Percentiles rank a stretch among this genome's conserved stretches.
Conservation (phyloP, 1,140 invertebrate species). For the Lineus longissimus region DNA sequence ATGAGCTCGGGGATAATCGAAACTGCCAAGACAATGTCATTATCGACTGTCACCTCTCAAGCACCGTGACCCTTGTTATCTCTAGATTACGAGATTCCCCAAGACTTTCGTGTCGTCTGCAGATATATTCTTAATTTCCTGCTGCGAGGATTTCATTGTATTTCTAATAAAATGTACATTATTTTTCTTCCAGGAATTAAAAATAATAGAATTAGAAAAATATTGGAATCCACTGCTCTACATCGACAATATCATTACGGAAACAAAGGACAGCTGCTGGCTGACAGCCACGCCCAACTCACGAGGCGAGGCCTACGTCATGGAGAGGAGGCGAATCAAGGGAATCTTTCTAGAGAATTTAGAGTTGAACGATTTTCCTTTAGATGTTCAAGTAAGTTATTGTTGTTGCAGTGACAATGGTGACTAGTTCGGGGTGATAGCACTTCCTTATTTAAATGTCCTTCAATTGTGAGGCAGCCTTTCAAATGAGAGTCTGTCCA, state of each 20-base stretch:
- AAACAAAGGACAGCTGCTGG: slow-evolving; percentile 34
- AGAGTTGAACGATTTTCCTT: slow-evolving; percentile 44
- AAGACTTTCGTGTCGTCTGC: too few species aligned
- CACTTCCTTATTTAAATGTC: neutral
- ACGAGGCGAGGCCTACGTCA: slow-evolving; percentile 31
- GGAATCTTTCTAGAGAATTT: slow-evolving; percentile 43
- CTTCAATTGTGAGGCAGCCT: neutral
- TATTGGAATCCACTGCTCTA: slow-evolving; percentile 42
- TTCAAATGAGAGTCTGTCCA: neutral
- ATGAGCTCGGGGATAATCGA: too few species aligned
- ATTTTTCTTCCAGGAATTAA: slow-evolving; percentile 19
- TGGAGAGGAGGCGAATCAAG: slow-evolving; percentile 34
- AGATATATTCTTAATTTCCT: too few species aligned
- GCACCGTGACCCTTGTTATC: too few species aligned
- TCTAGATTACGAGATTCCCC: too few species aligned
- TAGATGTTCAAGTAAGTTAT: slow-evolving; percentile 36
- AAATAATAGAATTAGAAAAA: slow-evolving; percentile 24
- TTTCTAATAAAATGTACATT: too few species aligned
- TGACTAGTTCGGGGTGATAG: neutral
- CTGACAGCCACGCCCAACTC: slow-evolving; percentile 20
- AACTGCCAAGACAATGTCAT: too few species aligned
- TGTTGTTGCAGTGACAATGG: neutral
- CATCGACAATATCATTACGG: slow-evolving; percentile 37
- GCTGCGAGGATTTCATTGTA: too few species aligned
- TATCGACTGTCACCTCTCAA: too few species aligned